A percentile compares a stretch with the other conserved stretches of the same genome.
Conservation (phyloP, 2,797 vertebrate species). For the Cyclopterus lumpus region DNA sequence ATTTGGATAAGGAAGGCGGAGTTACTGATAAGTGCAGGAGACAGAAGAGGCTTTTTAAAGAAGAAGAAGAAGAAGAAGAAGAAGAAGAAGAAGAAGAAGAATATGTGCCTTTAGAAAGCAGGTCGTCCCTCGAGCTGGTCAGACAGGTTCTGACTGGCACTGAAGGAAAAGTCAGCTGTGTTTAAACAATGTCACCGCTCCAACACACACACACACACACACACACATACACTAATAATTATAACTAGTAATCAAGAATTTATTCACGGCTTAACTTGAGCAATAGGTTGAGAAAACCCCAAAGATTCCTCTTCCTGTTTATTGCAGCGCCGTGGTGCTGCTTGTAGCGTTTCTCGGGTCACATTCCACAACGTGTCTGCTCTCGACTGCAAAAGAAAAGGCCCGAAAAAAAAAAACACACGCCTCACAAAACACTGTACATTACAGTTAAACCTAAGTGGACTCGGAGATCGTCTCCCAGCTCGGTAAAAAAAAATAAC, state of each 20-base stretch:
- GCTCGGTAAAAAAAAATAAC: not conserved
- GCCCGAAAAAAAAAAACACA: conserved; percentile 57
- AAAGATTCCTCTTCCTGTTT: conserved; percentile 14
- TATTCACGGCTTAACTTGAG: conserved; percentile 24
- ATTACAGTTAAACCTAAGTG: conserved; percentile 1
- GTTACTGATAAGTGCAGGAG: conserved; percentile 34
- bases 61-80: conserved; percentile 13
- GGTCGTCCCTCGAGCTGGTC: conserved; percentile 51
- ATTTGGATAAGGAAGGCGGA: conserved; percentile 37
- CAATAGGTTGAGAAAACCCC: conserved; percentile 25
- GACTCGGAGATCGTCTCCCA: not conserved
- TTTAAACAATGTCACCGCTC: conserved; percentile 6
- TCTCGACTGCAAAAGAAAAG: conserved; percentile 69
- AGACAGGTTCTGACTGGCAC: conserved; percentile 68
- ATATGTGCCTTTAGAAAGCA: conserved; percentile 21
- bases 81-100: conserved; percentile 21
- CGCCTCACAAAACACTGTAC: conserved; percentile 31
- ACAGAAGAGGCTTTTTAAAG: conserved; percentile 25
- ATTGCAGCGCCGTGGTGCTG: conserved; percentile 30
- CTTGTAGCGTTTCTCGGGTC: conserved; percentile 41
- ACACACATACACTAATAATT: not conserved
- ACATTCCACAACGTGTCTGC: conserved; percentile 81
- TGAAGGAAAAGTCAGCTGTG: conserved; percentile 30
- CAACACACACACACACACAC: not conserved
- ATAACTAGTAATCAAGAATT: no score